These are phyloP conservation scores for Drepana arcuata DNA, from an alignment of 1,140 invertebrate genomes.

Conservation along the genomic window DNA sequence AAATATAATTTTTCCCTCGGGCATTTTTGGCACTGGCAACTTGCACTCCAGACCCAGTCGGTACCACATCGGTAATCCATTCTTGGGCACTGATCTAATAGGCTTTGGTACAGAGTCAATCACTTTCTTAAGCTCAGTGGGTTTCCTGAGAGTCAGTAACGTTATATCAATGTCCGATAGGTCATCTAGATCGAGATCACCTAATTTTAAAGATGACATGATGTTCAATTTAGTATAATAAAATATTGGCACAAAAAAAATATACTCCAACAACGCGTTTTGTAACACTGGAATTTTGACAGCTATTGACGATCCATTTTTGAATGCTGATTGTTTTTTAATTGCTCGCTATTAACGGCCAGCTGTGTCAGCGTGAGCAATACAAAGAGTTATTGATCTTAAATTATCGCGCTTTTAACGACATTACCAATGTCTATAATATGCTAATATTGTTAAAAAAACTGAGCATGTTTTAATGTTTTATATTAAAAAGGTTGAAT, in stretches of 20 bases:
- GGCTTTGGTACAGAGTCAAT: conserved; percentile 61
- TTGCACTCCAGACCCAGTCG: conserved; percentile 53
- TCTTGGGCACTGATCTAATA: conserved; percentile 51
- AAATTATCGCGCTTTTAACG: too few species aligned
- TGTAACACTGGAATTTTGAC: conserved; percentile 16
- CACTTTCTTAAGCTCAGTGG: conserved; percentile 58
- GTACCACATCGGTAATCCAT: conserved; percentile 60
- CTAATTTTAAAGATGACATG: conserved; percentile 25
- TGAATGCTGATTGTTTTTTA: conserved; percentile 1
- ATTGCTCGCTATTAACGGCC: not conserved
- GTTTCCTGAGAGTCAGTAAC: conserved; percentile 55
- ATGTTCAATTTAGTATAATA: too few species aligned
- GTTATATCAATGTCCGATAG: conserved; percentile 34
- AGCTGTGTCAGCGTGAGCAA: too few species aligned
- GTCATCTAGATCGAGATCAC: conserved; percentile 26
- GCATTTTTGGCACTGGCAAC: conserved; percentile 62
- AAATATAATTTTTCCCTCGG: conserved; percentile 49
- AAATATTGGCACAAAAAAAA: not conserved
- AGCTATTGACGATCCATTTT: conserved; percentile 4
- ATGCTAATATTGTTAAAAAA: too few species aligned
- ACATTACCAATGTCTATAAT: too few species aligned
- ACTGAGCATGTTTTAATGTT: too few species aligned
- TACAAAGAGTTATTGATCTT: too few species aligned
- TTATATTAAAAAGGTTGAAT: too few species aligned
- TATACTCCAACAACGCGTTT: not conserved